A percentile compares a stretch with the other conserved stretches of the same genome.
Evolutionary conservation across 2,797 vertebrate species (phyloP).

Genomic region (Chaetophractus vellerosus): DNA sequence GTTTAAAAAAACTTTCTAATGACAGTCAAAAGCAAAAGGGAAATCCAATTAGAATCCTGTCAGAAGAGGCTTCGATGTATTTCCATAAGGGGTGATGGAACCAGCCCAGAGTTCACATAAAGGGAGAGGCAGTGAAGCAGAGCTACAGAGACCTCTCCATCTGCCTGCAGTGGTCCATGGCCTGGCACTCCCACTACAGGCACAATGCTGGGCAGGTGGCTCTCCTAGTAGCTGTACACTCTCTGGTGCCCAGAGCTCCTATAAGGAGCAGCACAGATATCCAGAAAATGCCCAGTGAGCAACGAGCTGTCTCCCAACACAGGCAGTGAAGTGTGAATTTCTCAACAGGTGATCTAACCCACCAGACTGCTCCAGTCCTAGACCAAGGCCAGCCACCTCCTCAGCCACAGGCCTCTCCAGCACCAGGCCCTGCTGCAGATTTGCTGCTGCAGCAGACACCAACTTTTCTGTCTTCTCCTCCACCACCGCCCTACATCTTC

Average conservation of each 20-base stretch:
- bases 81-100: background rate
- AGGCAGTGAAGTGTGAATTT: background rate
- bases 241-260: background rate
- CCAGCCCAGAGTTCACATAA: background rate
- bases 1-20: slow-evolving; percentile 46
- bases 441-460: too few relatives aligned
- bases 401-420: background rate
- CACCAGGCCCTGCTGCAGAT: background rate
- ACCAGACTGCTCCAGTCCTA: background rate
- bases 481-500: background rate
- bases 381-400: background rate
- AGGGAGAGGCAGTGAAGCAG: background rate
- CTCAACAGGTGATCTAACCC: background rate
- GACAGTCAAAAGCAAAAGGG: slow-evolving; percentile 13
- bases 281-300: background rate
- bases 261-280: background rate
- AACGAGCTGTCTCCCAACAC: background rate
- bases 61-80: background rate
- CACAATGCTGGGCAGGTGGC: background rate
- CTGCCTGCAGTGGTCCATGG: too few relatives aligned
- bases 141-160: background rate
- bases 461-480: background rate
- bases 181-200: background rate
- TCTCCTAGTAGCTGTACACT: background rate
- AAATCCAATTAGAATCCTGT: background rate